phyloP scores from a whole-genome alignment of 2,797 vertebrate genomes.

The Centropyge bicolor region DNA sequence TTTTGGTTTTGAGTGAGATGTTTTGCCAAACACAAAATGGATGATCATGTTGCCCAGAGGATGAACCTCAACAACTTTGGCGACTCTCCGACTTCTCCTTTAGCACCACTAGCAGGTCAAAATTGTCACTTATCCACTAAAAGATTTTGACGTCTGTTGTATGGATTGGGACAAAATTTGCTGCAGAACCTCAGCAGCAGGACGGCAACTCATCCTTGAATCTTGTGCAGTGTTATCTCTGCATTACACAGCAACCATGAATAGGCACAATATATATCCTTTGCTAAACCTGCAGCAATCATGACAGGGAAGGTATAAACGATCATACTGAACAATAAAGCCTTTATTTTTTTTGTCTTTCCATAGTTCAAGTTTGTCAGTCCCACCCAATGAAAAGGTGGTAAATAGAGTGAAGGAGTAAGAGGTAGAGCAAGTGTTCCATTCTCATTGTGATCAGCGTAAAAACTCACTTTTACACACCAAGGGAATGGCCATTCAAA shows the following conservation, averaged over 20 bases:
- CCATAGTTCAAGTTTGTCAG: slow-evolving; percentile 85
- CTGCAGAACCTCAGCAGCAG: background rate
- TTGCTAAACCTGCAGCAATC: slow-evolving; percentile 6
- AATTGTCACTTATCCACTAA: too few species aligned
- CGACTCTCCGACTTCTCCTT: too few species aligned
- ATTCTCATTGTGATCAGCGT: slow-evolving; percentile 80
- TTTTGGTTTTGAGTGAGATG: background rate
- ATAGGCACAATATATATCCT: background rate
- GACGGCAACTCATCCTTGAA: background rate
- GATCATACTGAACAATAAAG: slow-evolving; percentile 81
- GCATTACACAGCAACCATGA: background rate
- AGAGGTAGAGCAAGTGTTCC: slow-evolving; percentile 86
- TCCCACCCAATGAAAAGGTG: slow-evolving; percentile 79
- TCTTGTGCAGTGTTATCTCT: background rate
- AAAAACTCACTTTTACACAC: slow-evolving; percentile 75
- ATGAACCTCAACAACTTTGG: background rate
- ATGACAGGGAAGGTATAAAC: slow-evolving; percentile 32
- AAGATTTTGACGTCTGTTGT: background rate
- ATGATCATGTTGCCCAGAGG: background rate
- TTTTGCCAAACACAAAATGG: too few species aligned
- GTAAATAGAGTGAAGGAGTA: slow-evolving; percentile 82
- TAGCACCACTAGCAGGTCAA: too few species aligned
- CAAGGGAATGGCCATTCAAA: slow-evolving; percentile 76
- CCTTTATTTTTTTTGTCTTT: slow-evolving; percentile 84
- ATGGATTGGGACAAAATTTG: background rate